Conservation (phyloP, 2,888 invertebrate species). For the Parnassius mnemosyne region DNA sequence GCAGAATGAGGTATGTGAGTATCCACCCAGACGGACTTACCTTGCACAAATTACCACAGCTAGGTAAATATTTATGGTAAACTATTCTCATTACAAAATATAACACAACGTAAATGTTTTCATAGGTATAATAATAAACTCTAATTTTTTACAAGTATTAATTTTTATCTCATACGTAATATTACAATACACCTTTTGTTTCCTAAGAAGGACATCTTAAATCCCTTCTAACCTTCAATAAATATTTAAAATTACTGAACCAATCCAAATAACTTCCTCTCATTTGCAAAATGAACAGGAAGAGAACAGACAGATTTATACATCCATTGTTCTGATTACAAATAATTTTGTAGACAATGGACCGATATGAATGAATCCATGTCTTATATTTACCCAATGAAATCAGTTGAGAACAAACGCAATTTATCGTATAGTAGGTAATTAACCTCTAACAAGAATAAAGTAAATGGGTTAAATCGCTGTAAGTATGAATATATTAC, state of each 20-base stretch:
- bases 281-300: slow-evolving; percentile 36
- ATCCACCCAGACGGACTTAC: no score
- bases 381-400: slow-evolving; percentile 27
- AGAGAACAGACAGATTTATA: slow-evolving; percentile 36
- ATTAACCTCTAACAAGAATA: slow-evolving; percentile 14
- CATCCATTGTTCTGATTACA: slow-evolving; percentile 40
- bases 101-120: no score
- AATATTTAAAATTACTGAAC: slow-evolving; percentile 32
- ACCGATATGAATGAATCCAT: slow-evolving; percentile 30
- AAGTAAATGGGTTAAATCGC: slow-evolving; percentile 13
- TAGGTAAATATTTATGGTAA: no score
- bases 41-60: no score
- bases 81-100: no score
- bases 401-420: slow-evolving; percentile 4
- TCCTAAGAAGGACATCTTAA: no score
- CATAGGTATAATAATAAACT: no score
- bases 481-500: neutral
- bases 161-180: no score
- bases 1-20: no score
- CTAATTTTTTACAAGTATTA: no score
- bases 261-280: slow-evolving; percentile 39
- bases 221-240: no score
- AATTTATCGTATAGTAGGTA: slow-evolving; percentile 3
- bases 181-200: no score
- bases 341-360: slow-evolving; percentile 41